Base-by-base conservation (phyloP, 2,113 vertebrate genomes). In the Charadrius vociferus region DNA sequence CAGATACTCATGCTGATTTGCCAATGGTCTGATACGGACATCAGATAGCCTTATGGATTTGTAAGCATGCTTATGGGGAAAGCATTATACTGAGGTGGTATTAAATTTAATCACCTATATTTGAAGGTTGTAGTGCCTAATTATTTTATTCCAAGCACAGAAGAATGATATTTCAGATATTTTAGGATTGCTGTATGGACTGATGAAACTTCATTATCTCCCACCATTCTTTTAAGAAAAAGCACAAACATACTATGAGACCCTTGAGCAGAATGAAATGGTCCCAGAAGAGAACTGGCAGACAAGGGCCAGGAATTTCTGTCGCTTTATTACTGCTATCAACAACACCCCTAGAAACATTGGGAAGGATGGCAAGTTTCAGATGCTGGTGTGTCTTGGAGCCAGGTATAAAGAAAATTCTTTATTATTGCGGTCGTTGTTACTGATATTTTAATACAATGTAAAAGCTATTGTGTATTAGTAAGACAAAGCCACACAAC, bases 351-450 rank as follows among this genome's bases (percentile, higher is more conserved):
- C 99, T 50, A 98, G 99, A 94, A 99, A 99, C 98, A 99, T 99
- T 13, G 99, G 99, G 96, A 99, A 99, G 97, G 99, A 99, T 16
- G 99, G 99, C 88, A 99, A 99, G 95, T 99, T 99, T 98, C 99
- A 99, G 98, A 99, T 99, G 99, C 98, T 99, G 71, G 99, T 99
- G 96, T 99, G 99, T 98, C 98, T 99, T 93, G 99, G 99, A 95
- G 99, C 99, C 96, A 99, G 99, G 99, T 99, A 98, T 90, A 70
- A 70, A 66, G 32, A 61, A 71, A 36, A 8, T 14, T 71, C 36
- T 47, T 71, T 43, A 39, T 67, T 79, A 30, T 45, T 73, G 6
- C n/a, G 87, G 4, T 36, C 86, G 3, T 19, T 65, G 3, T 14
- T 83, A n/a, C 1, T 36, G 26, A 6, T 85, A 14, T 18, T 78